phyloP scores from a whole-genome alignment of 2,113 vertebrate species.

The Willisornis vidua region DNA sequence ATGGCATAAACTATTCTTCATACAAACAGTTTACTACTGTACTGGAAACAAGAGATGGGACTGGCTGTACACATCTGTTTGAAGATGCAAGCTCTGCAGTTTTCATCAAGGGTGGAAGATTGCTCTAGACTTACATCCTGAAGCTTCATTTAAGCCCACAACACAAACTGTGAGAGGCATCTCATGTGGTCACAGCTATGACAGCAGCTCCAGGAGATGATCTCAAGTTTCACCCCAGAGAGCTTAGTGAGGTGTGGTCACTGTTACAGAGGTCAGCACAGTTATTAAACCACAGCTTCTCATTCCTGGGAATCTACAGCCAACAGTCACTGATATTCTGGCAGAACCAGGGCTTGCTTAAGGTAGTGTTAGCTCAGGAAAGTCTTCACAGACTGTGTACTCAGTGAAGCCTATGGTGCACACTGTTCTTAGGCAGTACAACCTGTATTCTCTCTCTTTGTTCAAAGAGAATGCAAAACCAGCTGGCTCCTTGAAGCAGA shows the following conservation, averaged over 20 bases:
- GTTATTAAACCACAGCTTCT: not conserved
- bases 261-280: not conserved
- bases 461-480: not conserved
- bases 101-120: not conserved
- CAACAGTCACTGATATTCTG: not conserved
- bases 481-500: not conserved
- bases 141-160: not conserved
- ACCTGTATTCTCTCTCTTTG: not conserved
- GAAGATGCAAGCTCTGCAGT: not conserved
- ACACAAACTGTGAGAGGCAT: not conserved
- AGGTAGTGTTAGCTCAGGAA: not conserved
- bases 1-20: not conserved
- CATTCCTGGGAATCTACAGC: not conserved
- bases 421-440: not conserved
- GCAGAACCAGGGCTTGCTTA: not conserved
- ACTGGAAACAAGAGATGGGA: not conserved
- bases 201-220: not conserved
- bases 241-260: not conserved
- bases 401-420: not conserved
- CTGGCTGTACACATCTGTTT: not conserved
- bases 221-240: not conserved
- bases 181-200: fast-evolving
- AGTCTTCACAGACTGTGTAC: not conserved
- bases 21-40: not conserved
- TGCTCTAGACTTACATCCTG: not conserved